Evolutionary conservation across 2,113 vertebrate genomes (phyloP).

Genomic region (Pipa parva): DNA sequence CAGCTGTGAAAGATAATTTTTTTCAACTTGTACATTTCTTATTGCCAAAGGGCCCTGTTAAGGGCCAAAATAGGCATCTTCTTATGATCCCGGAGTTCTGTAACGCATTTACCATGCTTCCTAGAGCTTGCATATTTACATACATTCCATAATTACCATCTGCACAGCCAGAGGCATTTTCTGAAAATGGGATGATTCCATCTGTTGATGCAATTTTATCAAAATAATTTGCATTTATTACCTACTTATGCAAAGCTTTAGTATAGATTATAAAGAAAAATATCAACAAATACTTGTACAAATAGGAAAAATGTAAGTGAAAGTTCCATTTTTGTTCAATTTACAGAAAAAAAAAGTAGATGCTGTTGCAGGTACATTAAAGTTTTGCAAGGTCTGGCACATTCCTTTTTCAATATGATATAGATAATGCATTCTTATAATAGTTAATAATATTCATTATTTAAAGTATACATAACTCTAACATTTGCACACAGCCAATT

Average conservation of each 20-base stretch:
- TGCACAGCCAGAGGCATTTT: slow-evolving; percentile 77
- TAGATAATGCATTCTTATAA: no score
- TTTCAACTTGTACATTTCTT: not conserved
- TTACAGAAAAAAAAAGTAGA: no score
- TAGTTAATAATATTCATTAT: no score
- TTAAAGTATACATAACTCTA: no score
- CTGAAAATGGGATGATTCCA: slow-evolving; percentile 74
- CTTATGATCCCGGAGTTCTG: slow-evolving; percentile 44
- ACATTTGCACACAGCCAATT: no score
- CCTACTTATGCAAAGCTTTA: slow-evolving; percentile 77
- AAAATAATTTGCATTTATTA: slow-evolving; percentile 75
- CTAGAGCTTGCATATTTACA: slow-evolving; percentile 67
- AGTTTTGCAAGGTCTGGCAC: no score
- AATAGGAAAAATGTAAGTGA: slow-evolving; percentile 3
- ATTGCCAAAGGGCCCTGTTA: slow-evolving; percentile 32
- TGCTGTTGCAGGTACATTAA: no score
- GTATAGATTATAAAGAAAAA: slow-evolving; percentile 38
- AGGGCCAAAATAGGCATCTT: slow-evolving; percentile 36
- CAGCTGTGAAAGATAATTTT: slow-evolving; percentile 7
- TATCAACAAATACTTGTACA: slow-evolving; percentile 30
- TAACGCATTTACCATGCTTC: slow-evolving; percentile 55
- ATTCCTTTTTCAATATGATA: no score
- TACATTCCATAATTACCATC: slow-evolving; percentile 77
- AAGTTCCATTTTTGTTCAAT: slow-evolving; percentile 8
- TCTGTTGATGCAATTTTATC: slow-evolving; percentile 79